A percentile compares a stretch with the other conserved stretches of the same genome.
phyloP scores from a whole-genome alignment of 2,888 invertebrate genomes.

The Drosophila meridiana region DNA sequence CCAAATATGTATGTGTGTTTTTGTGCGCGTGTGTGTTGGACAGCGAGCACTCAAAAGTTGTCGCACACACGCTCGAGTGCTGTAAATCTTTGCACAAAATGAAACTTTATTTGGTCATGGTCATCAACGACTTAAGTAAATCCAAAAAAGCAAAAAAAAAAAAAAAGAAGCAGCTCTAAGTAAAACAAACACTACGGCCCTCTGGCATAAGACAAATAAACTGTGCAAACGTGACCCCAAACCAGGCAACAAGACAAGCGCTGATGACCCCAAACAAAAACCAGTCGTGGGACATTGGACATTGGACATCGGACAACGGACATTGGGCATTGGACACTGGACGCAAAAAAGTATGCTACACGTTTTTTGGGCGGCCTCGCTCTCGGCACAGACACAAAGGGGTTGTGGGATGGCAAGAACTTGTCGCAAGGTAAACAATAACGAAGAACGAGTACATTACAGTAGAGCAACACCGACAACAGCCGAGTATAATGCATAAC shows the following conservation, averaged over 20 bases:
- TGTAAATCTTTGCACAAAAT: slow-evolving; percentile 78
- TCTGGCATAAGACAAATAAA: slow-evolving; percentile 71
- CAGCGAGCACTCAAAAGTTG: slow-evolving; percentile 65
- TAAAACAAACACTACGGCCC: slow-evolving; percentile 72
- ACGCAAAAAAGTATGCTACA: slow-evolving; percentile 43
- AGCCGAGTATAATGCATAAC: slow-evolving; percentile 40
- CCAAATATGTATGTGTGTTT: slow-evolving; percentile 11
- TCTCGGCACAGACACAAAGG: slow-evolving; percentile 15
- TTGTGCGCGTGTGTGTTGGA: slow-evolving; percentile 10
- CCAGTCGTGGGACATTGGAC: slow-evolving; percentile 18
- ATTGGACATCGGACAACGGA: background rate
- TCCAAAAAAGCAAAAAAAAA: slow-evolving; percentile 48
- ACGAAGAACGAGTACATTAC: slow-evolving; percentile 38
- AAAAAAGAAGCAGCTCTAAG: slow-evolving; percentile 55
- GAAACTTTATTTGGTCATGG: slow-evolving; percentile 81
- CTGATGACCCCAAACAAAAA: slow-evolving; percentile 44
- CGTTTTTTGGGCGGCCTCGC: slow-evolving; percentile 9
- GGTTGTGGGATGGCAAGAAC: slow-evolving; percentile 1
- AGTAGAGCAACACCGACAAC: slow-evolving; percentile 4
- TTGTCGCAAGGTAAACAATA: slow-evolving; percentile 31
- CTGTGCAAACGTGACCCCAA: slow-evolving; percentile 75
- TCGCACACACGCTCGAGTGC: slow-evolving; percentile 74
- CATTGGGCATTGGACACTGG: slow-evolving; percentile 14
- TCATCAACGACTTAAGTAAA: slow-evolving; percentile 80
- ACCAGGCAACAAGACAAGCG: slow-evolving; percentile 37